Base-by-base conservation (phyloP, 2,113 vertebrate species). In the Cyanistes caeruleus region DNA sequence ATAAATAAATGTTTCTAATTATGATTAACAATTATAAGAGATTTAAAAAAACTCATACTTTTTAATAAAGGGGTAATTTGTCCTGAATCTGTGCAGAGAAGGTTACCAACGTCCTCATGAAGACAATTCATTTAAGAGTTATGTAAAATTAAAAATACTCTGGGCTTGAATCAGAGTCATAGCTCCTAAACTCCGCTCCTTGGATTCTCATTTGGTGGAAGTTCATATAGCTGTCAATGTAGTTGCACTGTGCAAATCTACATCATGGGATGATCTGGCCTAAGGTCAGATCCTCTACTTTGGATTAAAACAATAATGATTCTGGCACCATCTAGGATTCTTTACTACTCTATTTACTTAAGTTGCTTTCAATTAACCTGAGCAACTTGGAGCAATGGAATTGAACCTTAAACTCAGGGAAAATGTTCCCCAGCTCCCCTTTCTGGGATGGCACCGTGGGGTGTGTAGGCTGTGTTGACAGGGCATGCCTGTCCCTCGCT, bases 311-410 rank as follows among this genome's bases (percentile, higher is more conserved):
- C n/a, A 35, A 9, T 69, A 85, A 83, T 0, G 0, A 70, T 82
- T 84, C 53, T 87, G 81, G 49, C 33, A 89, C 21, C 6, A 48
- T 58, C 53, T 76, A 76, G n/a, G 53, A 76, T 79, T 65, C 37
- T 87, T 87, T 85, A 73, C 82, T 79, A 72, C 59, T 79, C 10
- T 43, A 20, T 83, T 89, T 87, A 64, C 2, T 1, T 49, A 83
- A 80, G 15, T 75, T 91, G 64, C 41, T 72, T 89, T 89, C 69
- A 94, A 43, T 91, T 94, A 94, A 63, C 30, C 43, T 86, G 33
- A 59, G 17, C 15, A 75, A 75, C 72, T 93, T 70, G 28, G 43
- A 69, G 31, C 63, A 83, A 51, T 20, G 80, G 63, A 87, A 87
- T 4, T 51, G 39, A 80, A 83, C 23, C 46, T 75, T 25, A 60